Evolutionary conservation across 2,113 vertebrate species (phyloP).

Genomic region (Catharus bicknelli): DNA sequence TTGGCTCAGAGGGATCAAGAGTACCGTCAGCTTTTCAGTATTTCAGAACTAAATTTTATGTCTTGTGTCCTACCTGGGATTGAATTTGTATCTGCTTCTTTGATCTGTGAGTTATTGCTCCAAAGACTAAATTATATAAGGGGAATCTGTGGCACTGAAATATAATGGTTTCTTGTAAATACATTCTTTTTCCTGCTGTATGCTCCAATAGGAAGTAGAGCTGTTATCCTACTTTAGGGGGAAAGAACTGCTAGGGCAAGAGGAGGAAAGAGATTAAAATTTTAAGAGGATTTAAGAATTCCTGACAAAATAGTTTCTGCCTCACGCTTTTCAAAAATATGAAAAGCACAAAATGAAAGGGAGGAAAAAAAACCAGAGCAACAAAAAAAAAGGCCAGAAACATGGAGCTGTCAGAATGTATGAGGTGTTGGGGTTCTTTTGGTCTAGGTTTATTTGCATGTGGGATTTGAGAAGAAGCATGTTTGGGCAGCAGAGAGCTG

Average conservation of each 20-base stretch:
- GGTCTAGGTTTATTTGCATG: neutral
- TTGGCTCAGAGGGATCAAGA: neutral
- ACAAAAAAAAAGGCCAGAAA: neutral
- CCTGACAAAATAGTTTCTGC: neutral
- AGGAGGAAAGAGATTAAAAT: neutral
- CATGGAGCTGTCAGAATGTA: neutral
- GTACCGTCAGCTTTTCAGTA: neutral
- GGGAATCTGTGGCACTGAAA: neutral
- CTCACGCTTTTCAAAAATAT: neutral
- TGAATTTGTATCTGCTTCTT: neutral
- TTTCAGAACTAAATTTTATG: neutral
- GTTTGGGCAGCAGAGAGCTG: neutral
- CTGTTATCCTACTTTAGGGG: neutral
- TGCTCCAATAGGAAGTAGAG: neutral
- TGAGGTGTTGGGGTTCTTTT: neutral
- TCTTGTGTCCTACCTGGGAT: neutral
- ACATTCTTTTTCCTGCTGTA: neutral
- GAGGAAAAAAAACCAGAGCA: neutral
- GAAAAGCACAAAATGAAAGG: neutral
- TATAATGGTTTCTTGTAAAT: neutral
- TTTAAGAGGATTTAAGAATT: slow-evolving; percentile 29
- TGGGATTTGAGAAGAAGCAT: neutral
- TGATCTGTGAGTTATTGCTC: neutral
- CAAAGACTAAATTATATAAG: neutral
- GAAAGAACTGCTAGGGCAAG: neutral